Conservation (phyloP, 2,113 vertebrate species). For the Scortum barcoo region DNA sequence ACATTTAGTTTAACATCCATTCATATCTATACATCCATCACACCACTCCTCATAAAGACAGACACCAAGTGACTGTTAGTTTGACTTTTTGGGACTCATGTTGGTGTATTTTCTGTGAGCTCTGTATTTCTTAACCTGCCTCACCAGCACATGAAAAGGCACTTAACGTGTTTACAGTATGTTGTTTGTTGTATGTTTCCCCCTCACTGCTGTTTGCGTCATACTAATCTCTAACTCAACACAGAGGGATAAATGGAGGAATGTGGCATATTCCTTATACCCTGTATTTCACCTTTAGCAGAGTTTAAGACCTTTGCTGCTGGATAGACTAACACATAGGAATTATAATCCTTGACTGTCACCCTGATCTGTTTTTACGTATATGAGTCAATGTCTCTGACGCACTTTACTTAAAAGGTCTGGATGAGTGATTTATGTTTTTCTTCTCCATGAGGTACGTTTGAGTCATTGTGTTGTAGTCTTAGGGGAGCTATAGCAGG, state of each 20-base stretch:
- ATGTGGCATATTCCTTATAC: constrained; percentile 32
- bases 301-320: background rate
- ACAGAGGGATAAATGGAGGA: constrained; percentile 41
- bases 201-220: constrained; percentile 25
- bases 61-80: no score
- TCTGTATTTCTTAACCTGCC: background rate
- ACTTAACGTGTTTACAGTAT: background rate
- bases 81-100: no score
- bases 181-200: background rate
- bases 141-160: background rate
- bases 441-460: background rate
- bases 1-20: background rate
- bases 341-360: background rate
- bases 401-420: background rate
- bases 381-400: background rate
- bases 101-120: constrained; percentile 6
- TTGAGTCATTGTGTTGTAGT: background rate
- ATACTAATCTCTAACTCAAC: constrained; percentile 26
- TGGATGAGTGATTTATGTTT: background rate
- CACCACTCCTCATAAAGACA: background rate
- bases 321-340: background rate
- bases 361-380: background rate
- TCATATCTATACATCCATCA: background rate
- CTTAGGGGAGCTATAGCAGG: background rate
- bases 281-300: constrained; percentile 5